Percentiles rank a stretch among this genome's conserved stretches.
Evolutionary conservation across 1,140 invertebrate genomes (phyloP).

Genomic region (Alviniconcha marisindica): DNA sequence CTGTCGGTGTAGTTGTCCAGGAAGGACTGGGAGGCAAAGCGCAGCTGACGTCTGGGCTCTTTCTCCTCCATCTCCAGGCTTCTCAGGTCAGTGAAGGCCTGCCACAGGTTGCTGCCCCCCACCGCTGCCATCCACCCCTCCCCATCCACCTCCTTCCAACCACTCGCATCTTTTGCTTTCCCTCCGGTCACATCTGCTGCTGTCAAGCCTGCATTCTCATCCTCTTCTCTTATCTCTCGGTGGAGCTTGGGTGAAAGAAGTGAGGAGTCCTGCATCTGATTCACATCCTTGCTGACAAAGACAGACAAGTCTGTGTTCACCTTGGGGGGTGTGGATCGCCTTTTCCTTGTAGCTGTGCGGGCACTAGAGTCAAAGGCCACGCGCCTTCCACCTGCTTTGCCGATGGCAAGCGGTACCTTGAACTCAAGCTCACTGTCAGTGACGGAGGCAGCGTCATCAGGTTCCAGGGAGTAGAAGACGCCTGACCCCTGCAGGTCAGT

Average conservation of each 20-base stretch:
- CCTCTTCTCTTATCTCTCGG: not conserved
- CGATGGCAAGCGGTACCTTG: not conserved
- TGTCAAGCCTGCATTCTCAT: not conserved
- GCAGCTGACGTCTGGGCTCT: not conserved
- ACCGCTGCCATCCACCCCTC: conserved; percentile 23
- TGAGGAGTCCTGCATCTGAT: not conserved
- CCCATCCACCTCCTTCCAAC: conserved; percentile 29
- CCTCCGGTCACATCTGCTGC: too few species aligned
- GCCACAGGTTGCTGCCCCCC: conserved; percentile 27
- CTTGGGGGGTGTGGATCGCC: not conserved
- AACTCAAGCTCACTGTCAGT: conserved; percentile 26
- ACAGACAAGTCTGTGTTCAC: not conserved
- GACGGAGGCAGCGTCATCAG: conserved; percentile 24
- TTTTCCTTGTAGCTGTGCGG: not conserved
- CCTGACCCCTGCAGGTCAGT: conserved; percentile 22
- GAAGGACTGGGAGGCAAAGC: not conserved
- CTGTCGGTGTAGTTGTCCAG: not conserved
- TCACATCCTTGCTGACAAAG: not conserved
- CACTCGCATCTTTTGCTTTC: not conserved
- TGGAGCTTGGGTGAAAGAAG: conserved; percentile 18
- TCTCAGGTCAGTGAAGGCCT: conserved; percentile 11
- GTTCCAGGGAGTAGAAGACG: conserved; percentile 17
- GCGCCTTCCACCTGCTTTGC: not conserved
- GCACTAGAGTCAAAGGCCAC: not conserved
- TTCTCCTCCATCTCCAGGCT: not conserved